phyloP scores from a whole-genome alignment of 2,888 invertebrate species.

The Athetis lepigone region DNA sequence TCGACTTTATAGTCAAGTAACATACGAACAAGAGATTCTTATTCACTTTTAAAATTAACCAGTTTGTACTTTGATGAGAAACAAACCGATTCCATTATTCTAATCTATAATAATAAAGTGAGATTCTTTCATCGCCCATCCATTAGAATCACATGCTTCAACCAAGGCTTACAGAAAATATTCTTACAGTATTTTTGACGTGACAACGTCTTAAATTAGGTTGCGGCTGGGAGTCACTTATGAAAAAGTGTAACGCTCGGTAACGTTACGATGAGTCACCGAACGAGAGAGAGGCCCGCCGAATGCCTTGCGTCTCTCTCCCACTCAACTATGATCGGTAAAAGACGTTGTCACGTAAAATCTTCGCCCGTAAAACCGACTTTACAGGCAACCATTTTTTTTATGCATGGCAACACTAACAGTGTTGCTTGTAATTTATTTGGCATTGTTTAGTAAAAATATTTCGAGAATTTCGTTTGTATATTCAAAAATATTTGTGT shows the following conservation, averaged over 20 bases:
- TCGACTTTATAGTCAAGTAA: slow-evolving; percentile 19
- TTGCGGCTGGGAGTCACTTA: too few relatives aligned
- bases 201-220: too few relatives aligned
- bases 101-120: slow-evolving; percentile 43
- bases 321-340: too few relatives aligned
- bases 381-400: too few relatives aligned
- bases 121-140: slow-evolving; percentile 51
- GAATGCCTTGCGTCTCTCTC: too few relatives aligned
- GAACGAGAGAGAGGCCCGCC: too few relatives aligned
- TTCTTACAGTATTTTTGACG: slow-evolving; percentile 39
- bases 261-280: too few relatives aligned
- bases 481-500: slow-evolving; percentile 14
- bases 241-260: too few relatives aligned
- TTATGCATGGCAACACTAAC: slow-evolving; percentile 56
- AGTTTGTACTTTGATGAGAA: slow-evolving; percentile 45
- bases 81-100: slow-evolving; percentile 37
- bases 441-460: slow-evolving; percentile 56
- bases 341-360: too few relatives aligned
- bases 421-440: slow-evolving; percentile 40
- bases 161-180: slow-evolving; percentile 49
- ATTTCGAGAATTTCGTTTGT: slow-evolving; percentile 25
- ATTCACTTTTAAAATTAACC: slow-evolving; percentile 13
- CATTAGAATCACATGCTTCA: slow-evolving; percentile 51
- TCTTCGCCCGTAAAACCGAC: too few relatives aligned
- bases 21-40: slow-evolving; percentile 23